These are phyloP conservation scores for Subanguina moxae DNA, from an alignment of 1,140 invertebrate species.

Conservation along the genomic window DNA sequence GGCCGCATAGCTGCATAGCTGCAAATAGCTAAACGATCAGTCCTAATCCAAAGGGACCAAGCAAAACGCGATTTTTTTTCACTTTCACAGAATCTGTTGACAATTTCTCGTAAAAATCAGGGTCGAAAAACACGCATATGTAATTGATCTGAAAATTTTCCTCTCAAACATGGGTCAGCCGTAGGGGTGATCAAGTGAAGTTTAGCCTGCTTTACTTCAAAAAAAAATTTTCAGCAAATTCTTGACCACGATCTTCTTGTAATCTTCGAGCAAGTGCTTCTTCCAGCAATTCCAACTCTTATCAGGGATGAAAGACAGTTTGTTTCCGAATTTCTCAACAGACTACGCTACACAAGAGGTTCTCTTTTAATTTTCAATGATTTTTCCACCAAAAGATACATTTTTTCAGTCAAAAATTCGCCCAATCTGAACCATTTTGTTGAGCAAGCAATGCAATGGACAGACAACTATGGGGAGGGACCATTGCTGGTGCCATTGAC, in stretches of 20 bases:
- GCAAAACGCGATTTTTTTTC: too few relatives aligned
- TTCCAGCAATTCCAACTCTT: constrained; percentile 51
- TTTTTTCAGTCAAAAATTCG: constrained; percentile 50
- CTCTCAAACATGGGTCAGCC: too few relatives aligned
- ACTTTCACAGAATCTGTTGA: too few relatives aligned
- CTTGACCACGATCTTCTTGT: constrained; percentile 58
- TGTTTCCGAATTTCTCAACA: constrained; percentile 58
- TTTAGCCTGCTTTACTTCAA: too few relatives aligned
- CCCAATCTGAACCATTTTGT: constrained; percentile 50
- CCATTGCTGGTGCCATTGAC: constrained; percentile 57
- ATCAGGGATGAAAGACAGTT: constrained; percentile 51
- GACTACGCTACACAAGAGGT: constrained; percentile 52
- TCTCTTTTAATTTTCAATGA: neutral
- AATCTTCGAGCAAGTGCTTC: constrained; percentile 54
- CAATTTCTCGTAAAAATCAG: too few relatives aligned
- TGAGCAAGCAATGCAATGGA: constrained; percentile 55
- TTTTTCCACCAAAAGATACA: neutral
- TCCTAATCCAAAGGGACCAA: too few relatives aligned
- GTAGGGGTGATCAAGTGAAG: too few relatives aligned
- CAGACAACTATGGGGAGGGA: constrained; percentile 50
- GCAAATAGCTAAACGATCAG: too few relatives aligned
- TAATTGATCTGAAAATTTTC: too few relatives aligned
- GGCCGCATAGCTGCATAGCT: too few relatives aligned
- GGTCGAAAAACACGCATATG: too few relatives aligned
- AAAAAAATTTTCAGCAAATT: constrained; percentile 50